A percentile compares a stretch with the other conserved stretches of the same genome.
Conservation (phyloP, 2,888 invertebrate genomes). For the Melanargia galathea region DNA sequence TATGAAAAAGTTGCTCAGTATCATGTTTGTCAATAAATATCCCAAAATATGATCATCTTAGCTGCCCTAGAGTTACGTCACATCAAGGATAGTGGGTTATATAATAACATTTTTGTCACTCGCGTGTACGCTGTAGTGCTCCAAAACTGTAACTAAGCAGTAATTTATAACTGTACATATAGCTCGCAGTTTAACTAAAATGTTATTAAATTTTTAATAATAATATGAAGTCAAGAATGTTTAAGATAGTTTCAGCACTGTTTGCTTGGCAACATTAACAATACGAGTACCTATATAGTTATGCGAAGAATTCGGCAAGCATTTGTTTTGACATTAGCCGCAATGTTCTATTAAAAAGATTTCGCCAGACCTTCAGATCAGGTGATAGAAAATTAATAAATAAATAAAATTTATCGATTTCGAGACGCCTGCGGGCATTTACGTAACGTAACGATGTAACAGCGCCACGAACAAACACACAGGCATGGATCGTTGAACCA, state of each 20-base stretch:
- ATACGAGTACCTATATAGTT: too few relatives aligned
- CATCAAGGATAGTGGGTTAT: slow-evolving; percentile 62
- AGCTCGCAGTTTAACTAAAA: neutral
- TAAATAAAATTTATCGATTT: slow-evolving; percentile 70
- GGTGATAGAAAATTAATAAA: slow-evolving; percentile 32
- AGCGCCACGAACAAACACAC: slow-evolving; percentile 44
- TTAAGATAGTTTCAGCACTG: neutral
- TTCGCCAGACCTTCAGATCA: neutral
- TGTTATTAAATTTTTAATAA: neutral
- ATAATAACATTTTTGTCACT: slow-evolving; percentile 49
- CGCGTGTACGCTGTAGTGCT: neutral
- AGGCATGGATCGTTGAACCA: slow-evolving; percentile 44
- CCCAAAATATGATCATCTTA: slow-evolving; percentile 28
- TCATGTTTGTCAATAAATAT: neutral
- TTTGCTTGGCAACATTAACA: neutral
- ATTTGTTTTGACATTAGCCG: slow-evolving; percentile 9
- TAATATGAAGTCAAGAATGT: neutral
- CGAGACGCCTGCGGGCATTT: slow-evolving; percentile 55
- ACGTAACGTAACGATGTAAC: slow-evolving; percentile 62
- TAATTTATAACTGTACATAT: neutral
- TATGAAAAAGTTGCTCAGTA: too few relatives aligned
- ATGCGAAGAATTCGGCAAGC: neutral
- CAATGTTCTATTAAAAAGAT: neutral
- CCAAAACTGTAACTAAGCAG: neutral
- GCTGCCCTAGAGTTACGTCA: slow-evolving; percentile 60